Conservation (phyloP, 2,113 vertebrate genomes). For the Oceanodroma tethys region DNA sequence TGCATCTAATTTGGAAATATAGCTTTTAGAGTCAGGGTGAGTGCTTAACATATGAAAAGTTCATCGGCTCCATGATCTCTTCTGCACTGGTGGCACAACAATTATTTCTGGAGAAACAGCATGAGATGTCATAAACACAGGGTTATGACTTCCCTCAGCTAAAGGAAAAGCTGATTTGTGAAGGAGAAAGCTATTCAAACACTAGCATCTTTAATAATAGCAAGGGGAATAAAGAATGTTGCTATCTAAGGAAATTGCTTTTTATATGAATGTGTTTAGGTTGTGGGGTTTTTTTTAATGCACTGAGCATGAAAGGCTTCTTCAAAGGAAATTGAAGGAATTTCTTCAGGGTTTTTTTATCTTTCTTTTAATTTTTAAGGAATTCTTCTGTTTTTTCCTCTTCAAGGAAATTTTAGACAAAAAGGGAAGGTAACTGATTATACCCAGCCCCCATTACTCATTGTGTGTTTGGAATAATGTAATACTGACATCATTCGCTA, state of each 20-base stretch:
- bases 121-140: conserved; percentile 18
- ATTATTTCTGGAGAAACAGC: conserved; percentile 51
- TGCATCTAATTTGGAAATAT: background rate
- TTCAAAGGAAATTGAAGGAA: background rate
- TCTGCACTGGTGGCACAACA: background rate
- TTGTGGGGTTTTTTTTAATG: background rate
- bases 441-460: background rate
- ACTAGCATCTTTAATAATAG: conserved; percentile 36
- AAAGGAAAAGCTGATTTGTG: conserved; percentile 31
- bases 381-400: background rate
- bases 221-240: conserved; percentile 33
- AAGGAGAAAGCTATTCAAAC: conserved; percentile 20
- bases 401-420: background rate
- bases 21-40: background rate
- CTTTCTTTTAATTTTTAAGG: background rate
- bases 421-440: background rate
- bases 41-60: conserved; percentile 39
- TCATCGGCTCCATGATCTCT: background rate
- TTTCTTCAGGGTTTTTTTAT: background rate
- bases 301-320: background rate
- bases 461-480: background rate
- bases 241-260: conserved; percentile 46
- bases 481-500: background rate
- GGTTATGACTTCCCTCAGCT: conserved; percentile 30
- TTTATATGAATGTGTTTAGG: conserved; percentile 3